These are phyloP conservation scores for Clarias batrachus DNA, from an alignment of 2,113 vertebrate species.

Conservation along the genomic window DNA sequence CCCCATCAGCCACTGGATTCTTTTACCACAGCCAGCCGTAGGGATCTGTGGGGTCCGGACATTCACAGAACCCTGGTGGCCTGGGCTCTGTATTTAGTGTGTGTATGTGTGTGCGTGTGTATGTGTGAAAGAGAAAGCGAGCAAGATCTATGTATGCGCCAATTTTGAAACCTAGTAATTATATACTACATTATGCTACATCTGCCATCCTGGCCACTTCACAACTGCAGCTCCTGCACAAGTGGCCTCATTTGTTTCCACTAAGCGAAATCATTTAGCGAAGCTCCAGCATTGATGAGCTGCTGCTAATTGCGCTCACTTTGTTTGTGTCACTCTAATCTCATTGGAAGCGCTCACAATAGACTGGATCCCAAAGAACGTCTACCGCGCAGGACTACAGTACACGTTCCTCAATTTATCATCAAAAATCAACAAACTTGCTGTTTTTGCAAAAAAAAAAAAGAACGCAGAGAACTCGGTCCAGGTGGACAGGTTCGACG, in stretches of 20 bases:
- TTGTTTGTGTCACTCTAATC: constrained; percentile 92
- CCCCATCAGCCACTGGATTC: constrained; percentile 73
- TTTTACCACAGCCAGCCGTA: constrained; percentile 66
- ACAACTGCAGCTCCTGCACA: constrained; percentile 71
- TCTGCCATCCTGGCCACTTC: constrained; percentile 54
- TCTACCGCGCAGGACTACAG: constrained; percentile 12
- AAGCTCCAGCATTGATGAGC: constrained; percentile 62
- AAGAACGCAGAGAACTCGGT: constrained; percentile 7
- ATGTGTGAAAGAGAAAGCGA: neutral
- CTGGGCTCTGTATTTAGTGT: constrained; percentile 34
- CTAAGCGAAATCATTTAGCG: constrained; percentile 88
- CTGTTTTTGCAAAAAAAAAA: neutral
- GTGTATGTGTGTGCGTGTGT: constrained; percentile 34
- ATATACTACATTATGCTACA: constrained; percentile 50
- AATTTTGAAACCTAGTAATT: constrained; percentile 56
- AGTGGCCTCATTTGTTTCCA: constrained; percentile 82
- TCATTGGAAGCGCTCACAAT: constrained; percentile 78
- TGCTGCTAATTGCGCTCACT: constrained; percentile 91
- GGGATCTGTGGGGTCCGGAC: constrained; percentile 20
- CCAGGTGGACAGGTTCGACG: constrained; percentile 2
- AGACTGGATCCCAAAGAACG: constrained; percentile 61
- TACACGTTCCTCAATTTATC: neutral
- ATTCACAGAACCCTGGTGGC: constrained; percentile 48
- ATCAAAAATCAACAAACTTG: constrained; percentile 6
- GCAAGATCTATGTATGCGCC: constrained; percentile 17